A percentile compares a stretch with the other conserved stretches of the same genome.
Evolutionary conservation across 2,113 vertebrate species (phyloP).

Genomic region (Gadus chalcogrammus): DNA sequence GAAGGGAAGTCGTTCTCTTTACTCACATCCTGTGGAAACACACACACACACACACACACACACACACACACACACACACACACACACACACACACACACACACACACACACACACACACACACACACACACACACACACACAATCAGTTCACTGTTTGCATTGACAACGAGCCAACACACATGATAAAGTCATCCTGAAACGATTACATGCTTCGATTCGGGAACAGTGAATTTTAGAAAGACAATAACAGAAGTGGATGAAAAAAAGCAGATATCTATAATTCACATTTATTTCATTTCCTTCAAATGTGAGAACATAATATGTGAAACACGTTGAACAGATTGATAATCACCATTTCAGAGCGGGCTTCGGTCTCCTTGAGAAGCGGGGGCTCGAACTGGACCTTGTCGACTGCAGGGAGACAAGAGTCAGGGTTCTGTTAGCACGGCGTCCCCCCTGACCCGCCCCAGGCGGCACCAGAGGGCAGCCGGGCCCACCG

Average conservation of each 20-base stretch:
- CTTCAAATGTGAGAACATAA: too few relatives aligned
- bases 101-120: neutral
- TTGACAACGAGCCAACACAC: too few relatives aligned
- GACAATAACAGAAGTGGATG: too few relatives aligned
- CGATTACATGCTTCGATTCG: neutral
- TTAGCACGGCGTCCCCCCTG: neutral
- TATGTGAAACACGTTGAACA: neutral
- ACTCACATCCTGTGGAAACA: constrained; percentile 72
- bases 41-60: constrained; percentile 22
- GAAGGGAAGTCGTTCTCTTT: constrained; percentile 76
- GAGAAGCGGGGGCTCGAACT: constrained; percentile 88
- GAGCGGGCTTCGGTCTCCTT: constrained; percentile 95
- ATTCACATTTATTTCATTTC: too few relatives aligned
- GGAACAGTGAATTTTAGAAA: neutral
- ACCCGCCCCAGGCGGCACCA: constrained; percentile 45
- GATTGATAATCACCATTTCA: constrained; percentile 80
- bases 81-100: constrained; percentile 10
- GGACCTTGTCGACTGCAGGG: constrained; percentile 89
- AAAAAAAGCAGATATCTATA: too few relatives aligned
- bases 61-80: too few relatives aligned
- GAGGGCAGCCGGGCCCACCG: constrained; percentile 46
- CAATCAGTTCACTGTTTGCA: too few relatives aligned
- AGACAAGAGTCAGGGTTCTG: constrained; percentile 21
- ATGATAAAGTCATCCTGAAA: too few relatives aligned
- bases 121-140: constrained; percentile 15